Evolutionary conservation across 2,888 invertebrate species (phyloP).

Genomic region (Caenorhabditis sp.): DNA sequence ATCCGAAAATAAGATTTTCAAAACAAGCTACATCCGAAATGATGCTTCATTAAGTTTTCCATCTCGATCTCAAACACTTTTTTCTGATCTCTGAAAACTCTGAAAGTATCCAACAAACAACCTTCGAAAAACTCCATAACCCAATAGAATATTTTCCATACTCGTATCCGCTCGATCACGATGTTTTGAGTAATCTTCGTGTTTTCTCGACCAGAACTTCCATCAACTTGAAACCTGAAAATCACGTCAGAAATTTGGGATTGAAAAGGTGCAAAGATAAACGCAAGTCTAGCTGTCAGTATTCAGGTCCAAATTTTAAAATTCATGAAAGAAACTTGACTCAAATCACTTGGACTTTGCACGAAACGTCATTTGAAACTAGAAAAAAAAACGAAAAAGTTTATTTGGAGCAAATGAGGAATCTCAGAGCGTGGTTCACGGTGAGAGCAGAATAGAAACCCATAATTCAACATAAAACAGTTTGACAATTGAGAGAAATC

Average conservation of each 20-base stretch:
- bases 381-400: constrained; percentile 5
- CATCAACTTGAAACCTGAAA: not conserved
- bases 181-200: not conserved
- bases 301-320: not conserved
- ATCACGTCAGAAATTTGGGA: constrained; percentile 1
- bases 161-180: not conserved
- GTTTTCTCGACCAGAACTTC: not conserved
- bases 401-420: constrained; percentile 14
- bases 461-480: constrained; percentile 36
- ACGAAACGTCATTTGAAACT: constrained; percentile 28
- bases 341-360: constrained; percentile 11
- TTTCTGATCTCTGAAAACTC: not conserved
- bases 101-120: not conserved
- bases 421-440: not conserved
- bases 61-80: not conserved
- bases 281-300: constrained; percentile 17
- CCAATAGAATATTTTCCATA: not conserved
- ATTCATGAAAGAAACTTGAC: constrained; percentile 31
- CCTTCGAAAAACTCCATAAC: not conserved
- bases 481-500: not conserved
- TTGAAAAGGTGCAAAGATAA: constrained; percentile 15
- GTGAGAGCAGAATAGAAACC: constrained; percentile 17
- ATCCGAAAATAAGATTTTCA: not conserved
- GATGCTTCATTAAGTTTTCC: no score
- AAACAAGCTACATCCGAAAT: not conserved